These are phyloP conservation scores for Belgica antarctica DNA, from an alignment of 2,888 invertebrate species.

Conservation along the genomic window DNA sequence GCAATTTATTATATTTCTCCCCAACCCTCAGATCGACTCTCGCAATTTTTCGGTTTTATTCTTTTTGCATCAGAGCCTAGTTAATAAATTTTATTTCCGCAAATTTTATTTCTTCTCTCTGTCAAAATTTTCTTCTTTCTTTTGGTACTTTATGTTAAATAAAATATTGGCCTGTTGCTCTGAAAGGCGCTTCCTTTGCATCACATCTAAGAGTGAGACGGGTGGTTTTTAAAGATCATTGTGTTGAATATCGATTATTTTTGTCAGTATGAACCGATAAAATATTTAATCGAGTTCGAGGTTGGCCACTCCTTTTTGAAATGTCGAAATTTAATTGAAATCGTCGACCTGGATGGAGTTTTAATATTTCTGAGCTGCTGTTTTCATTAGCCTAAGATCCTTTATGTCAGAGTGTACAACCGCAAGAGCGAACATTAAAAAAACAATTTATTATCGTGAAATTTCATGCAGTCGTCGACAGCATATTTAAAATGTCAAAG, in stretches of 20 bases:
- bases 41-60: not conserved
- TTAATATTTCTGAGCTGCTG: not conserved
- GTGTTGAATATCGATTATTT: conserved; percentile 12
- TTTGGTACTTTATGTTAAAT: conserved; percentile 7
- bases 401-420: conserved; percentile 23
- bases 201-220: not conserved
- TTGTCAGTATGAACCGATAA: not conserved
- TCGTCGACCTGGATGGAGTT: conserved; percentile 1
- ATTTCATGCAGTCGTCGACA: conserved; percentile 38
- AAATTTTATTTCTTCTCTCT: conserved; percentile 21
- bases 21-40: not conserved
- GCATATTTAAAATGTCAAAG: conserved; percentile 43
- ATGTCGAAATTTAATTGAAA: not conserved
- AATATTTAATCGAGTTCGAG: conserved; percentile 22
- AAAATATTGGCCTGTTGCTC: conserved; percentile 39
- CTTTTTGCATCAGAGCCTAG: conserved; percentile 37
- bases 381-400: not conserved
- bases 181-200: too few species aligned
- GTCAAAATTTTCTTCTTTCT: not conserved
- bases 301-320: conserved; percentile 28
- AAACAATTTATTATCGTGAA: conserved; percentile 35
- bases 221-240: not conserved
- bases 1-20: conserved; percentile 39
- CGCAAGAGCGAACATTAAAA: conserved; percentile 17
- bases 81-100: conserved; percentile 42